phyloP scores from a whole-genome alignment of 1,140 invertebrate genomes.

The Microplitis demolitor region DNA sequence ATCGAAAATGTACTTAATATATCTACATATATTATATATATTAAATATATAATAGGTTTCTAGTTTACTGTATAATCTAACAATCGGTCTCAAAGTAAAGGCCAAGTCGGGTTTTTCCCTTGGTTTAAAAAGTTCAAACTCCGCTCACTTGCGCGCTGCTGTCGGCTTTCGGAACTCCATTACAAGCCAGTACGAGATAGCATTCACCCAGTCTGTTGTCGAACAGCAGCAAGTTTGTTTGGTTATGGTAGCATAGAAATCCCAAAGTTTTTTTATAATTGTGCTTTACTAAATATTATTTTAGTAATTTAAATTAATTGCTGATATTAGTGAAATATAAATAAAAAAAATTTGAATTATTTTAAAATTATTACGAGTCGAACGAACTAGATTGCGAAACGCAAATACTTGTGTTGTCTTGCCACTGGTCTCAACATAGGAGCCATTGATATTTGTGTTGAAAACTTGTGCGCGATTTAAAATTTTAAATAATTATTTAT shows the following conservation, averaged over 20 bases:
- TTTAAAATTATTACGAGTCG: too few species aligned
- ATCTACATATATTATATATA: too few species aligned
- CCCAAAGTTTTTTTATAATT: not conserved
- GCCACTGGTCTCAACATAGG: not conserved
- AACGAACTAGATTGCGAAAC: not conserved
- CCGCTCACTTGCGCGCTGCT: not conserved
- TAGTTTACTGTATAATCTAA: not conserved
- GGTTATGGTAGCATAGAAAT: not conserved
- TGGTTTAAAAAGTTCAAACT: not conserved
- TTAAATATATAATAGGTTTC: not conserved
- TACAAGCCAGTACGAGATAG: not conserved
- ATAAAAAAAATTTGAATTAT: too few species aligned
- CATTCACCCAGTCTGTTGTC: not conserved
- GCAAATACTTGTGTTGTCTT: not conserved
- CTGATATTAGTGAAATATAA: too few species aligned
- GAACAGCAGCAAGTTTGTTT: not conserved
- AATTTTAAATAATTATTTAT: not conserved
- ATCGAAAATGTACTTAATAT: too few species aligned
- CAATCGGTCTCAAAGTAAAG: not conserved
- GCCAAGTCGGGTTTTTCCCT: constrained; percentile 3
- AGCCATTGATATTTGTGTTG: not conserved
- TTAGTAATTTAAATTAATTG: too few species aligned
- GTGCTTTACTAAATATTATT: too few species aligned
- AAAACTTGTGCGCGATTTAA: not conserved
- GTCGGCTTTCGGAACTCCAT: not conserved